Evolutionary conservation across 2,113 vertebrate species (phyloP).

Genomic region (Craseonycteris thonglongyai): DNA sequence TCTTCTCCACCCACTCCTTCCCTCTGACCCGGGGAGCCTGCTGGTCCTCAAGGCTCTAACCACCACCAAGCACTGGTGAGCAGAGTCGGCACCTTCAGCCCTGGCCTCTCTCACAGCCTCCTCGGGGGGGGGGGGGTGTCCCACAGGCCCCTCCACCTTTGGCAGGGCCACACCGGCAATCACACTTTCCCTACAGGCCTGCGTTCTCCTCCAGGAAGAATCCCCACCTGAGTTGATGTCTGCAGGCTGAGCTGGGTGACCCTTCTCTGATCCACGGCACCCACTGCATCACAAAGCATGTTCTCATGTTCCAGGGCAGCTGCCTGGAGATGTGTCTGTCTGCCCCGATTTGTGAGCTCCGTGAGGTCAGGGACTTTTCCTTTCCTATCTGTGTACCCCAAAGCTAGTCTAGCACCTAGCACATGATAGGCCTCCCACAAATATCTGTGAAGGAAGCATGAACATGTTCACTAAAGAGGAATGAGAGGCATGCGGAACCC

Average conservation of each 20-base stretch:
- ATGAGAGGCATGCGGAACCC: conserved; percentile 44
- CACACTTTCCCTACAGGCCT: not conserved
- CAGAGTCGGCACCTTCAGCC: not conserved
- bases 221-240: not conserved
- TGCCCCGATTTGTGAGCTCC: not conserved
- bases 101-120: not conserved
- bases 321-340: not conserved
- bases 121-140: no score
- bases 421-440: not conserved
- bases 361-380: not conserved
- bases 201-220: not conserved
- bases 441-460: not conserved
- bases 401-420: not conserved
- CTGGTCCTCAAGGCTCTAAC: not conserved
- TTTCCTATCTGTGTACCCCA: not conserved
- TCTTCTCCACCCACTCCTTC: not conserved
- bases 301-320: no score
- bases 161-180: not conserved
- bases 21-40: not conserved
- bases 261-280: not conserved
- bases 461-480: not conserved
- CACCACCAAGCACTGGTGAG: not conserved
- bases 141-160: not conserved
- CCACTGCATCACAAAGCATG: not conserved
- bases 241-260: not conserved